Evolutionary conservation across 2,113 vertebrate genomes (phyloP).

Genomic region (Epinephelus lanceolatus): DNA sequence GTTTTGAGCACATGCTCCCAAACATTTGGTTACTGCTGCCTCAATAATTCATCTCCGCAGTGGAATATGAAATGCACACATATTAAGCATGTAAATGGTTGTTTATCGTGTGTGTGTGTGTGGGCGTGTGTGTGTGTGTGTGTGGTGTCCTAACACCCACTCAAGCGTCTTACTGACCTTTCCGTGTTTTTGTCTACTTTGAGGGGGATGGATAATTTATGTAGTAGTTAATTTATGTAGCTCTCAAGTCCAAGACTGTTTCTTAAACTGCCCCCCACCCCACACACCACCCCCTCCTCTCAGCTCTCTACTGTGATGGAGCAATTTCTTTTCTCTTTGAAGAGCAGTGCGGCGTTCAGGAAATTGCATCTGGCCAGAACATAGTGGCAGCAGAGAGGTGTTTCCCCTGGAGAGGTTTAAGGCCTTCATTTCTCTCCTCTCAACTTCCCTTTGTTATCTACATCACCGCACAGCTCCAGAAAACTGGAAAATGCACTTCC

Average conservation of each 20-base stretch:
- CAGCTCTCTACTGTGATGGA: conserved; percentile 48
- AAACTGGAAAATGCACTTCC: conserved; percentile 64
- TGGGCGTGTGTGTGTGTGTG: conserved; percentile 12
- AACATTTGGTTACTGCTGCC: conserved; percentile 60
- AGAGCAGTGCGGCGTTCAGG: conserved; percentile 39
- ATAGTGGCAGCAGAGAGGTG: conserved; percentile 67
- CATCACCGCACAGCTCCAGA: conserved; percentile 55
- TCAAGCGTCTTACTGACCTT: conserved; percentile 61
- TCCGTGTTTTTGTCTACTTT: conserved; percentile 54
- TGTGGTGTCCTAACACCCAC: conserved; percentile 9
- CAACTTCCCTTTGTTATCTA: conserved; percentile 70
- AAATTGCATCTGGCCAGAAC: conserved; percentile 63
- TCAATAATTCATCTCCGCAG: conserved; percentile 54
- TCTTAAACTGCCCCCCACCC: conserved; percentile 14
- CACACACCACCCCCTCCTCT: not conserved
- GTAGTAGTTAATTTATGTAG: conserved; percentile 52
- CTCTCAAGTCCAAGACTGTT: conserved; percentile 33
- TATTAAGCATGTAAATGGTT: conserved; percentile 44
- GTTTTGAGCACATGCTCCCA: conserved; percentile 30
- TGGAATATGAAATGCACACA: conserved; percentile 43
- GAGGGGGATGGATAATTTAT: conserved; percentile 54
- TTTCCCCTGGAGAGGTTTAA: conserved; percentile 68
- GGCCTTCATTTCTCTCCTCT: conserved; percentile 64
- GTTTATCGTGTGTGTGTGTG: conserved; percentile 20
- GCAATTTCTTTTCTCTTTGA: conserved; percentile 65